Evolutionary conservation across 2,113 vertebrate genomes (phyloP).

Genomic region (Cyphomyrus plagiostoma): DNA sequence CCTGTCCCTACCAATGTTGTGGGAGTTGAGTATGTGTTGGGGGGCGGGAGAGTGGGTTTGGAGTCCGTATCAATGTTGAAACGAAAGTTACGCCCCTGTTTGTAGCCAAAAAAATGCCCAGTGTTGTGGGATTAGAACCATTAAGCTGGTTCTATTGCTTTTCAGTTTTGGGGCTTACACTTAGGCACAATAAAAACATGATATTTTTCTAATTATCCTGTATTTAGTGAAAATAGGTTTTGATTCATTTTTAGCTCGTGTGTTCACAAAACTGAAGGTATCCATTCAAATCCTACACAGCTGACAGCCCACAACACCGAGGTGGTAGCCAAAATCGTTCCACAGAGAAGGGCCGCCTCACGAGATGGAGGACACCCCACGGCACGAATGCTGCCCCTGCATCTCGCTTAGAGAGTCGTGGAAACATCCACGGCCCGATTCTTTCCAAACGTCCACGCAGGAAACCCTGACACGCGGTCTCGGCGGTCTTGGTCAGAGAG

Average conservation of each 20-base stretch:
- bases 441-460: neutral
- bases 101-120: neutral
- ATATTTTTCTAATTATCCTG: neutral
- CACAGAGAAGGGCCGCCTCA: neutral
- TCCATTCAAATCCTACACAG: neutral
- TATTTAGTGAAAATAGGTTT: neutral
- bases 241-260: neutral
- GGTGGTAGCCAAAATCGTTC: neutral
- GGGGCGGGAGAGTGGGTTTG: neutral
- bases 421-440: neutral
- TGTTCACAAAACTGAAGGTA: neutral
- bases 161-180: neutral
- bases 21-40: neutral
- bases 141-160: neutral
- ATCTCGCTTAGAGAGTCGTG: too few species aligned
- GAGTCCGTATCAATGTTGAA: neutral
- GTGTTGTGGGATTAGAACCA: neutral
- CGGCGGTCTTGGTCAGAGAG: constrained; percentile 20
- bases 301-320: neutral
- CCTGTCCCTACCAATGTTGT: neutral
- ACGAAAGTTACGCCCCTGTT: neutral
- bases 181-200: neutral
- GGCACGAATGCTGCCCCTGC: neutral
- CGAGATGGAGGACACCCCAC: neutral
- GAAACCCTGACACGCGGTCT: neutral